Percentiles rank a stretch among this genome's conserved stretches.
These are phyloP conservation scores for Notolabrus celidotus DNA, from an alignment of 2,797 vertebrate species.

Conservation along the genomic window DNA sequence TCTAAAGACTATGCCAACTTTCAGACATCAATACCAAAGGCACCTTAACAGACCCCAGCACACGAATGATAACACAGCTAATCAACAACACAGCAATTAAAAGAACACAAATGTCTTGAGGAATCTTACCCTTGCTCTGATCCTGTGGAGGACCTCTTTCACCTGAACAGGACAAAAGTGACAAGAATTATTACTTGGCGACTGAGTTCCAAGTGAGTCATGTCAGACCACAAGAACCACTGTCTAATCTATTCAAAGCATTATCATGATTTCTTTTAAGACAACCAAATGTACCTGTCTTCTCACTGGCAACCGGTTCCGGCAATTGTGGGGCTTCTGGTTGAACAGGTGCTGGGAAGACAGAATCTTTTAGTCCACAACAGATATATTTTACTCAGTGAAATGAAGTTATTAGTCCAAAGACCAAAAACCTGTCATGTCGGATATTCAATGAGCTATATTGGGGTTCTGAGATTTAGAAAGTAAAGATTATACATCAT, in stretches of 20 bases:
- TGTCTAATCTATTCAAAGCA: background rate
- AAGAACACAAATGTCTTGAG: conserved; percentile 23
- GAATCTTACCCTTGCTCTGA: conserved; percentile 86
- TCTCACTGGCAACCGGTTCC: conserved; percentile 75
- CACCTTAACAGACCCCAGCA: conserved; percentile 46
- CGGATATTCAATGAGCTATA: too few species aligned
- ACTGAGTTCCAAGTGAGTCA: background rate
- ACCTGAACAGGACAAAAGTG: conserved; percentile 59
- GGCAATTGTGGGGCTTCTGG: conserved; percentile 72
- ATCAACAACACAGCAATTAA: conserved; percentile 21
- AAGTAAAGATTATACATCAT: too few species aligned
- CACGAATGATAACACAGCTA: conserved; percentile 34
- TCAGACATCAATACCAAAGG: conserved; percentile 43
- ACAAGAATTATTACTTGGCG: background rate
- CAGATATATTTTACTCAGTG: conserved; percentile 11
- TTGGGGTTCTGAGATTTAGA: too few species aligned
- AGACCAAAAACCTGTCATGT: too few species aligned
- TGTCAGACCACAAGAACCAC: background rate
- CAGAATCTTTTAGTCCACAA: conserved; percentile 25
- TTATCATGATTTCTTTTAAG: too few species aligned
- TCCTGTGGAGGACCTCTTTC: conserved; percentile 76
- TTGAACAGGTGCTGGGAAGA: conserved; percentile 67
- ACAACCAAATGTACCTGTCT: conserved; percentile 74
- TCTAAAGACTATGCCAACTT: conserved; percentile 63
- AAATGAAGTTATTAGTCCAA: background rate